Percentiles rank a stretch among this genome's conserved stretches.
These are phyloP conservation scores for Belonocnema kinseyi DNA, from an alignment of 1,140 invertebrate species.

Conservation along the genomic window DNA sequence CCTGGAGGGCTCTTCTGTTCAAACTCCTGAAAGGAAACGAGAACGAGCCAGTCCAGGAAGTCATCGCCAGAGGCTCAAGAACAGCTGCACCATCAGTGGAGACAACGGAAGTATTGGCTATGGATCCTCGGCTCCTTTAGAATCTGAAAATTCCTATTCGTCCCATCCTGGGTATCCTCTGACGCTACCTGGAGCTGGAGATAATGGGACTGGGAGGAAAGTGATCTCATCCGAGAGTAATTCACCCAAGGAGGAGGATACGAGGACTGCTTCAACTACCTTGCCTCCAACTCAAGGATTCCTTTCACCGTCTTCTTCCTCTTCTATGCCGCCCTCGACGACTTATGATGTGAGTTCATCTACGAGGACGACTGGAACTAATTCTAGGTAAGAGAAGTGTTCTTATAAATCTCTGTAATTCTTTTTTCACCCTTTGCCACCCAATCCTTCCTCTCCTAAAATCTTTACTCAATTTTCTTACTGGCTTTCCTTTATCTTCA, in stretches of 20 bases:
- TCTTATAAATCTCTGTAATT: too few species aligned
- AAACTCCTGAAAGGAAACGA: neutral
- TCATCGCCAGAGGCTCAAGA: conserved; percentile 25
- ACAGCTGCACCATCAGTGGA: conserved; percentile 40
- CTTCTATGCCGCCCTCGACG: conserved; percentile 5
- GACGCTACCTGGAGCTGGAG: neutral
- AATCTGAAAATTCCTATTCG: conserved; percentile 49
- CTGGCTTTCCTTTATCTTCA: too few species aligned
- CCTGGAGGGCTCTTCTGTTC: neutral
- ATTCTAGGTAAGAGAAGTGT: neutral
- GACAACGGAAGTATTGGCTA: conserved; percentile 41
- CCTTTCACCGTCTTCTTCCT: conserved; percentile 16
- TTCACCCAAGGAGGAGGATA: conserved; percentile 34
- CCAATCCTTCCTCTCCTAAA: too few species aligned
- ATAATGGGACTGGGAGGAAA: neutral
- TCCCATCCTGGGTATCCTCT: conserved; percentile 45
- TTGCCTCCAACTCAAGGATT: conserved; percentile 21
- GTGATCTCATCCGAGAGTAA: conserved; percentile 26
- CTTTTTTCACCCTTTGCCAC: too few species aligned
- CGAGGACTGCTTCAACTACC: conserved; percentile 10
- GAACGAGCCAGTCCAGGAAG: neutral
- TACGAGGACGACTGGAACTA: conserved; percentile 9
- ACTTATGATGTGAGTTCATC: conserved; percentile 5
- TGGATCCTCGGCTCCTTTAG: conserved; percentile 41
- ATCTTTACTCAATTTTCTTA: too few species aligned